Evolutionary conservation across 2,888 invertebrate genomes (phyloP), one percentile per base, ranked within the genome.

Genomic region (Ornithoptera priamus): DNA sequence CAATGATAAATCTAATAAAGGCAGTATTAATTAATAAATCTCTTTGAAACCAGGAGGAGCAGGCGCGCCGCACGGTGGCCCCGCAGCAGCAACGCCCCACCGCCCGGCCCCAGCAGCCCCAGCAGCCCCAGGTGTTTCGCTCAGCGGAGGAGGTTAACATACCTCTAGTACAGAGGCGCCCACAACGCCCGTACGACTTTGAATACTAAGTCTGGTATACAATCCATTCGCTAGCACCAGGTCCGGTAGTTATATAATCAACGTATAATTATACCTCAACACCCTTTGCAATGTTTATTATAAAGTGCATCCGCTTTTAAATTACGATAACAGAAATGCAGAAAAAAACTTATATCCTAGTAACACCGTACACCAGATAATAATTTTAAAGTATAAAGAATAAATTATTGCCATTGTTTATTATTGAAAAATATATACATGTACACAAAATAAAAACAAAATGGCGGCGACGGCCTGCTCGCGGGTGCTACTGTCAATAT

Each of bases 131-230:
- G 81, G 97, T 97, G 62, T 97, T 96, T 88, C 95, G 96, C 78
- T 95, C 96, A 58, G 96, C 97, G 5, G 97, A 97, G 84, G 97
- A 97, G 83, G 96, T 97, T 65, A 97, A 97, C 84, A 97, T 97
- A 77, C 96, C 97, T 5, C 93, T 97, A 65, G 95, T 95, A 72
- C 97, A 97, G 83, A 94, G 97, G 81, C 94, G 97, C 78, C 97
- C 97, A 8, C 88, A 88, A 69, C 87, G 91, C 72, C 92, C 91
- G 30, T 91, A 88, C 74, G 91, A 92, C 71, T 91, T 90, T 74
- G 90, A 92, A 76, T 88, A 89, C 75, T 91, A 90, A 83, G 59
- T 46, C 46, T 15, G 4, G 15, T 15, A 15, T 12, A 46, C 17
- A 46, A 12, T 46, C 46, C 10, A 15, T 12, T 15, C 4, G 15